Evolutionary conservation across 2,797 vertebrate genomes (phyloP).

Genomic region (Amniataba percoides): DNA sequence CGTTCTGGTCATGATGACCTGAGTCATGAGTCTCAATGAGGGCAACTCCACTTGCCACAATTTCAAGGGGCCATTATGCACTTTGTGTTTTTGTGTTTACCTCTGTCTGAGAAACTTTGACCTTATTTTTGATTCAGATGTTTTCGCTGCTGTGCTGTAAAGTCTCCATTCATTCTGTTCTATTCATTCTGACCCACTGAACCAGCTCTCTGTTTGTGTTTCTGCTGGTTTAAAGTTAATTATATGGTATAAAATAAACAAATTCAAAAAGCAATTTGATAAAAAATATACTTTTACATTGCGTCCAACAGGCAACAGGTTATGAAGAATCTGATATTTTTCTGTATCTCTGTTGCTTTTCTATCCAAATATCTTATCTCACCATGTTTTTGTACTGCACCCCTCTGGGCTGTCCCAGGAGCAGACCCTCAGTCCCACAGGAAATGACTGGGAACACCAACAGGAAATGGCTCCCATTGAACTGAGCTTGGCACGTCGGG

Average conservation of each 20-base stretch:
- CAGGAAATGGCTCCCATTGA: constrained; percentile 86
- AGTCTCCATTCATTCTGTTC: background rate
- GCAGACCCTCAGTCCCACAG: constrained; percentile 82
- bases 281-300: background rate
- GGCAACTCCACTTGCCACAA: constrained; percentile 29
- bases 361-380: constrained; percentile 39
- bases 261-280: background rate
- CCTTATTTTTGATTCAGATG: background rate
- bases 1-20: constrained; percentile 66
- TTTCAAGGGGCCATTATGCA: constrained; percentile 16
- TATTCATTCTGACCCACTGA: background rate
- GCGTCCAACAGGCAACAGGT: background rate
- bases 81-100: constrained; percentile 15
- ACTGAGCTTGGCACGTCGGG: constrained; percentile 77
- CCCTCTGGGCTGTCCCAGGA: constrained; percentile 67
- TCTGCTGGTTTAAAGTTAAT: background rate
- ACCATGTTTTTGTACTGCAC: constrained; percentile 85
- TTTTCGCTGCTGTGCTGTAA: background rate
- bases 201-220: background rate
- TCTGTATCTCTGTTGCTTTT: background rate
- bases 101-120: background rate
- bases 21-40: constrained; percentile 13
- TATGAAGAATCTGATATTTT: background rate
- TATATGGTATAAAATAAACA: background rate
- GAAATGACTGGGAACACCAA: constrained; percentile 84